Evolutionary conservation across 2,113 vertebrate genomes (phyloP).

Genomic region (Marmota monax): DNA sequence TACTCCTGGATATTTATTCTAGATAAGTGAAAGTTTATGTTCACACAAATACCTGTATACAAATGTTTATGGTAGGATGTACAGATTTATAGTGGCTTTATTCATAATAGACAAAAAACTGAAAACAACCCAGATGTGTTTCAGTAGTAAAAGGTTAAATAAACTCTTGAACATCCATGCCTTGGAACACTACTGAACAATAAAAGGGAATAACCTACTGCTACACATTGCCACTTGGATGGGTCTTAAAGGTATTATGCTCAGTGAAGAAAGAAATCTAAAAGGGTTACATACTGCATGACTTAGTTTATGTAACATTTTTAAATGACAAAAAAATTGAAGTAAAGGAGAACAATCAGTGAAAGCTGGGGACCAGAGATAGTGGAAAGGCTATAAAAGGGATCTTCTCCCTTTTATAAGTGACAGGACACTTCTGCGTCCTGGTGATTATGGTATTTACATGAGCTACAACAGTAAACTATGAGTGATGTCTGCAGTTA

Average conservation of each 20-base stretch:
- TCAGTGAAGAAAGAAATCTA: background rate
- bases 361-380: background rate
- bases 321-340: background rate
- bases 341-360: background rate
- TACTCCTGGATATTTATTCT: background rate
- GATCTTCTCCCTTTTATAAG: background rate
- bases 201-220: background rate
- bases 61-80: background rate
- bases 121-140: background rate
- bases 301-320: background rate
- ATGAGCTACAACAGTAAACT: background rate
- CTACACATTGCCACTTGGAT: background rate
- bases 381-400: too few species aligned
- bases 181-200: background rate
- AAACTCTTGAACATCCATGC: background rate
- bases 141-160: background rate
- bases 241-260: background rate
- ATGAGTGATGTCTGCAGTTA: background rate
- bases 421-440: background rate
- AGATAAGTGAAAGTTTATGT: background rate
- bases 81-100: background rate
- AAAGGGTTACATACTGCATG: background rate
- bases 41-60: background rate
- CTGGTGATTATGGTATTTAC: background rate
- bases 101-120: background rate